Evolutionary conservation across 2,888 invertebrate genomes (phyloP), one percentile per base, ranked within the genome.

Genomic region (Caenorhabditis becei): DNA sequence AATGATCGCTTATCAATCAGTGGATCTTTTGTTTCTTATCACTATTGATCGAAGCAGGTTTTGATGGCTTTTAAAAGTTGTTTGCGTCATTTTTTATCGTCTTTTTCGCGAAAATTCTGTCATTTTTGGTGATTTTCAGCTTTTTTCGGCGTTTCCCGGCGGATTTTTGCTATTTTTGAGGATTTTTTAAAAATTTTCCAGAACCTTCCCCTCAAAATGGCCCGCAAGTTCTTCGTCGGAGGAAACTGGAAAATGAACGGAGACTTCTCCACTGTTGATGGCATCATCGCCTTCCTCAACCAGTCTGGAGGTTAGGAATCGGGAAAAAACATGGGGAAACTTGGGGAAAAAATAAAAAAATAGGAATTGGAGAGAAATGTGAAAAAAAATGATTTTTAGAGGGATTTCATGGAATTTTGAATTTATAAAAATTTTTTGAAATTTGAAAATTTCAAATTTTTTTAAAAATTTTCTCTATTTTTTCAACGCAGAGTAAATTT

Each of bases 221-320:
- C 84, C 41, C 91, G 98, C 88, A 96, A 95, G 94, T 99, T 99
- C 93, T 96, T 97, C 91, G 97, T 99, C 91, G 99, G 99, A 88
- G 99, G 99, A 70, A 99, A 99, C 93, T 99, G 98, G 99, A 99
- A 99, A 93, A 97, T 99, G 98, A 99, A 99, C 92, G 98, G 98
- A 58, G 88, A 88, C 74, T 83, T 80, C 47, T 72, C 84, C 51
- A 74, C 88, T 37, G 87, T 91, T 51, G 88, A 91, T 72, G 88
- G 88, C 54, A 89, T 91, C 80, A 58, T 91, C 77, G 67, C 59
- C 26, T 89, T 89, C 83, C 80, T 91, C 41, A 90, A 90, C 82
- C 78, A 88, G 61, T 82, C 86, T 20, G 86, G 83, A 44, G 86
- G 85, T 65, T 81, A 65, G 56, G 23, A 37, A 24, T 10, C 18